Conservation (phyloP, 2,888 invertebrate species). For the Lasioglossum pauxillum region DNA sequence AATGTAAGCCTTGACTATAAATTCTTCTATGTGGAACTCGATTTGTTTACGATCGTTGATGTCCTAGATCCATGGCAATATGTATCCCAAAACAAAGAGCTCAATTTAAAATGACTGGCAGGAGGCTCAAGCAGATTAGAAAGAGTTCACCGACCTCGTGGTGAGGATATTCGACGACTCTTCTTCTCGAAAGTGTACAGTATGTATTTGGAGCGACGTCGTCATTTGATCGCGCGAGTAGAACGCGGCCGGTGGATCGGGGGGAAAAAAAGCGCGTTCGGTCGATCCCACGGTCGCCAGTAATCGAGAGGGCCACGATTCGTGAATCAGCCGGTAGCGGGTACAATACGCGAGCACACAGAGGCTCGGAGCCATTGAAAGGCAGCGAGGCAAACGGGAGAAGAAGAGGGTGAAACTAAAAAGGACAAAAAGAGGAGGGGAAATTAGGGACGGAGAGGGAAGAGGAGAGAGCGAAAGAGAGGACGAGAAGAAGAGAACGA, state of each 20-base stretch:
- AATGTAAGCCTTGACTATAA: no score
- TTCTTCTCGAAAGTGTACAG: neutral
- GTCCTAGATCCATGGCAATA: neutral
- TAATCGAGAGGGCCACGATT: conserved; percentile 46
- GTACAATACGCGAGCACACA: conserved; percentile 51
- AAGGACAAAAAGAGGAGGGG: conserved; percentile 51
- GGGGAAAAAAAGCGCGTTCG: neutral
- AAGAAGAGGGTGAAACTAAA: conserved; percentile 53
- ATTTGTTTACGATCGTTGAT: no score
- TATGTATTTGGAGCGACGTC: neutral
- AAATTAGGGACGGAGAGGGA: conserved; percentile 27
- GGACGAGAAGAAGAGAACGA: conserved; percentile 38
- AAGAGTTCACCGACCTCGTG: neutral
- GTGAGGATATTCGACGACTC: neutral
- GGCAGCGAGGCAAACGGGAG: conserved; percentile 68
- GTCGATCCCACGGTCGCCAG: conserved; percentile 32
- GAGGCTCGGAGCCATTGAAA: conserved; percentile 74
- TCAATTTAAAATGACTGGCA: neutral
- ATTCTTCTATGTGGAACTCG: no score
- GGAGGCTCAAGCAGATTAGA: neutral
- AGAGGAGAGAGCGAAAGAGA: neutral
- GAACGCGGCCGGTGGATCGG: neutral
- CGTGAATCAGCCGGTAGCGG: conserved; percentile 71
- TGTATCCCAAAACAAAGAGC: neutral
- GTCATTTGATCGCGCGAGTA: neutral